These are phyloP conservation scores for Hippocampus zosterae DNA, from an alignment of 2,113 vertebrate species.

Conservation along the genomic window DNA sequence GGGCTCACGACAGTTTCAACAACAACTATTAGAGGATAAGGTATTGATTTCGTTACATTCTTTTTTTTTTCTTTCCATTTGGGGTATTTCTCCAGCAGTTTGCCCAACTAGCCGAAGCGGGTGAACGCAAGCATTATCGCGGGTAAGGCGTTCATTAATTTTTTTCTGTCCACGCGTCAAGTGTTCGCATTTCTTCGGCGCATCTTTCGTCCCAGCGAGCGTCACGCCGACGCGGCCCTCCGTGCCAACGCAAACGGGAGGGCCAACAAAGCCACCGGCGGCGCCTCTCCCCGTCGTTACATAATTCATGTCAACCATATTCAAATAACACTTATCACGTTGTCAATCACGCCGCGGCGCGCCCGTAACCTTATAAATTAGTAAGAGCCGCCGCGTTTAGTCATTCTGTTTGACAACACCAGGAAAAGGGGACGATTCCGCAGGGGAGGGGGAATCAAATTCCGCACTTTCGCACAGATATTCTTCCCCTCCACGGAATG, in stretches of 20 bases:
- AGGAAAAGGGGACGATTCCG: constrained; percentile 68
- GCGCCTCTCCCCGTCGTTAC: constrained; percentile 64
- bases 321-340: constrained; percentile 77
- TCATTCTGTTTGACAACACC: constrained; percentile 80
- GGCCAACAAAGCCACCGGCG: constrained; percentile 56
- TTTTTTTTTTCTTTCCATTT: no score
- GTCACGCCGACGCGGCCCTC: no score
- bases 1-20: background rate
- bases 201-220: no score
- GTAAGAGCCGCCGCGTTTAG: constrained; percentile 68
- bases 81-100: no score
- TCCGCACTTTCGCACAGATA: constrained; percentile 62
- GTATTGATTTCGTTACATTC: background rate
- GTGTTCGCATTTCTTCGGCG: no score
- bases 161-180: no score
- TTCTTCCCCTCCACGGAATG: constrained; percentile 59
- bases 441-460: constrained; percentile 59
- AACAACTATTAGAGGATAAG: background rate
- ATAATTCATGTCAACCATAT: constrained; percentile 77
- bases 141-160: no score
- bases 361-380: constrained; percentile 72
- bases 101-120: no score
- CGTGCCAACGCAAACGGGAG: constrained; percentile 10
- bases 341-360: constrained; percentile 68
- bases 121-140: no score